Base-by-base conservation (phyloP, 2,888 invertebrate genomes). In the Brachyptera putata region DNA sequence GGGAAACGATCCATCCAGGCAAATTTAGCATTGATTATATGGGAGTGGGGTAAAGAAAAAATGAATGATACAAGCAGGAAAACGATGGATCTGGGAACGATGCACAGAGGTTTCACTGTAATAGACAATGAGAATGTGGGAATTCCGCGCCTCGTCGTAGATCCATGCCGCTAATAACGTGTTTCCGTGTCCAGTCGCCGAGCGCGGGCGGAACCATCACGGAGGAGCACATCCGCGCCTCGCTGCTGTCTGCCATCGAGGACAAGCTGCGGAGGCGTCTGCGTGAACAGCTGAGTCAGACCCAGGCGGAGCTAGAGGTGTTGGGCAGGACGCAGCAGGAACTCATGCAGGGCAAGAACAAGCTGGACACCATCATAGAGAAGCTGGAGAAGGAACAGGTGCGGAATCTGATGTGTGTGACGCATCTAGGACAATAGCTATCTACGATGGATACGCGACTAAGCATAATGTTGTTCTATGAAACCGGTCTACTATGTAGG, bases 171-270 rank as follows among this genome's bases (percentile, higher is more conserved):
- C 9, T 39, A 14, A 14, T 39, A 14, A 9, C 7, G 14, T 14
- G 14, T 7, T 9, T 11, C 14, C 39, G 13, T 39, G 7, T 25
- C 13, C 46, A 60, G 14, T 14, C 58, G 5, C 43, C 80, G 57
- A 79, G 82, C 60, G 79, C 75, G 30, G 74, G 79, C 16, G 90
- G 91, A 18, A 93, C 93, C n/a, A 94, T 95, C 61, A 90, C 95
- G 50, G 94, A 96, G 69, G 95, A 96, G 72, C 95, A 97, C 72
- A 92, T 99, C 64, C 86, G 91, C 71, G 93, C 91, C 24, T 98
- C 97, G 1, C 78, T 99, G 21, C 76, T 96, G 16, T 94, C 95
- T 60, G 98, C 97, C 22, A 91, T 98, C 1, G 94, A 96, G 75
- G 97, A 99, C 73, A 96, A 95, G 76, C 75, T 99, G 66, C 82